phyloP scores from a whole-genome alignment of 1,140 invertebrate species.

The Neomicropteryx cornuta region DNA sequence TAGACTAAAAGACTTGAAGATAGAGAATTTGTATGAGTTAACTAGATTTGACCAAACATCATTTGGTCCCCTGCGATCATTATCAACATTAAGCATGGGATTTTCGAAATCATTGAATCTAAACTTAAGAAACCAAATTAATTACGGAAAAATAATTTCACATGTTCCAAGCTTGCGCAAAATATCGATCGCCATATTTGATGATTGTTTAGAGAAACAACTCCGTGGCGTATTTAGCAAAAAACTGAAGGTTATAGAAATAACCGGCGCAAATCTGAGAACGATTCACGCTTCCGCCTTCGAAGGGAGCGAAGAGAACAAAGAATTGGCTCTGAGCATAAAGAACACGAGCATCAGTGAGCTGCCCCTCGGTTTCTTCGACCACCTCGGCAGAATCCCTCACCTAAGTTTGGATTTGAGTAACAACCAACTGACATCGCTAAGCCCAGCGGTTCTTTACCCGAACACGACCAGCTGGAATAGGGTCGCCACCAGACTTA shows the following conservation, averaged over 20 bases:
- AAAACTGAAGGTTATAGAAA: conserved; percentile 67
- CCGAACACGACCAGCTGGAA: conserved; percentile 75
- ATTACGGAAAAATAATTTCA: conserved; percentile 25
- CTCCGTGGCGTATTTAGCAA: conserved; percentile 53
- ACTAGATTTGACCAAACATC: conserved; percentile 53
- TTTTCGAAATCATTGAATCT: conserved; percentile 40
- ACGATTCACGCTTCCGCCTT: conserved; percentile 62
- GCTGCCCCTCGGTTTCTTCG: conserved; percentile 66
- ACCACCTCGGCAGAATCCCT: conserved; percentile 60
- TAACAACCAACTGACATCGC: conserved; percentile 65
- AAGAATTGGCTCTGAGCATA: conserved; percentile 64
- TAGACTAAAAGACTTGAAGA: conserved; percentile 43
- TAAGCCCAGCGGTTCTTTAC: conserved; percentile 74
- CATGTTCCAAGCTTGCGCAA: conserved; percentile 43
- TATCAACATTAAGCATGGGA: conserved; percentile 50
- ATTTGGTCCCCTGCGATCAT: conserved; percentile 46
- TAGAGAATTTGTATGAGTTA: conserved; percentile 45
- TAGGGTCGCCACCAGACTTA: conserved; percentile 66
- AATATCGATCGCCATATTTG: conserved; percentile 58
- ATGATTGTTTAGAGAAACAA: conserved; percentile 56
- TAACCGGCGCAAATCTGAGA: conserved; percentile 60
- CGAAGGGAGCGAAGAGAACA: conserved; percentile 44
- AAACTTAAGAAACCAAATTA: conserved; percentile 20
- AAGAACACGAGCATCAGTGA: conserved; percentile 61
- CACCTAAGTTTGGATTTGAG: conserved; percentile 73